Conservation (phyloP, 2,797 vertebrate genomes). For the Anisognathus igniventris region DNA sequence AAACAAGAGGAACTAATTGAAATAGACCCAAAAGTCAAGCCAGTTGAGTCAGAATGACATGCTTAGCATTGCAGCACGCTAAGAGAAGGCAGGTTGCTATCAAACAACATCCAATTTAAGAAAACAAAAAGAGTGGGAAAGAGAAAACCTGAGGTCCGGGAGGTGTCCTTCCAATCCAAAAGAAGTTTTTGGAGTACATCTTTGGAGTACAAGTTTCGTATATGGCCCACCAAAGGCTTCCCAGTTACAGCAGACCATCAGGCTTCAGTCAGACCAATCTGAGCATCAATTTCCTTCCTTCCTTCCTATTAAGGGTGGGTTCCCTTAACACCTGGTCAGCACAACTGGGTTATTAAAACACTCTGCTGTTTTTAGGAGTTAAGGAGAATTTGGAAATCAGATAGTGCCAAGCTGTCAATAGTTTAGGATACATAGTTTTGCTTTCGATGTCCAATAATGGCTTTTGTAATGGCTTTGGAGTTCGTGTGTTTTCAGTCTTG, state of each 20-base stretch:
- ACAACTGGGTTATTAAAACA: neutral
- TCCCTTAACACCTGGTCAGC: neutral
- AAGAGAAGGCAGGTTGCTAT: neutral
- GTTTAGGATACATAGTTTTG: neutral
- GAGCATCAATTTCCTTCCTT: neutral
- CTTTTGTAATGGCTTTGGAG: neutral
- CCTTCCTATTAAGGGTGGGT: neutral
- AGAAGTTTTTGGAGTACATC: neutral
- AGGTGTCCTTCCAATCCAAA: neutral
- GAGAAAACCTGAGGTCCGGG: neutral
- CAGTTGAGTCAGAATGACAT: neutral
- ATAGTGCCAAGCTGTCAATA: neutral
- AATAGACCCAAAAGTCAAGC: neutral
- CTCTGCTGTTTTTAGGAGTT: neutral
- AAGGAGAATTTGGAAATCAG: neutral
- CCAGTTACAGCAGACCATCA: neutral
- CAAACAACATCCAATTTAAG: neutral
- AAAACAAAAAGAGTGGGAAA: fast-evolving
- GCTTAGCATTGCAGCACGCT: neutral
- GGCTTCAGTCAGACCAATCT: neutral
- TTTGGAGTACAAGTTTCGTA: neutral
- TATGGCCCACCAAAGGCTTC: neutral
- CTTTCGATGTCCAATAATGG: fast-evolving
- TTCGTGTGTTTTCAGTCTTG: neutral
- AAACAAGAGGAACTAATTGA: neutral